Evolutionary conservation across 2,797 vertebrate genomes (phyloP).

Genomic region (Enteromius fasciolatus): DNA sequence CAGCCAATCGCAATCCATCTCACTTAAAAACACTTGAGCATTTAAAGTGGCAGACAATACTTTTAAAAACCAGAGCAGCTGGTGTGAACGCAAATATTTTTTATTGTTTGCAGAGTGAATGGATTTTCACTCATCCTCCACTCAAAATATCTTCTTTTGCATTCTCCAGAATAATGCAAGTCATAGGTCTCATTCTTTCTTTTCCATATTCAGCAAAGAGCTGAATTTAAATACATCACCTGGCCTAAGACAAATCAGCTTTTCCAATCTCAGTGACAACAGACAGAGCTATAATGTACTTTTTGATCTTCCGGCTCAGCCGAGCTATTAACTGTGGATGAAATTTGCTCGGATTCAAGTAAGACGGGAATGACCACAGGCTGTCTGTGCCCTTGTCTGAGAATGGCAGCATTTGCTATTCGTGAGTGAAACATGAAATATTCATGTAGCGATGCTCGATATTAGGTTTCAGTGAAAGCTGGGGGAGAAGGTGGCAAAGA

Average conservation of each 20-base stretch:
- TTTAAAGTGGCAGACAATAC: not conserved
- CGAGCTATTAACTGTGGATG: conserved; percentile 8
- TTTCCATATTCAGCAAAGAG: conserved; percentile 1
- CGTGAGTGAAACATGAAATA: conserved; percentile 39
- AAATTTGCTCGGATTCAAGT: conserved; percentile 39
- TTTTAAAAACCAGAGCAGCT: not conserved
- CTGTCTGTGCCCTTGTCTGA: conserved; percentile 47
- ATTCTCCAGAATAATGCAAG: not conserved
- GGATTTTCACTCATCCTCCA: not conserved
- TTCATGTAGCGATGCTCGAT: conserved; percentile 31
- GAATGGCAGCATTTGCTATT: conserved; percentile 32
- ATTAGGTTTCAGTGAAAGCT: conserved; percentile 38
- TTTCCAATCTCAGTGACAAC: conserved; percentile 10
- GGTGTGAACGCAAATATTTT: too few relatives aligned
- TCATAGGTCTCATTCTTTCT: not conserved
- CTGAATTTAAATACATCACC: conserved; percentile 31
- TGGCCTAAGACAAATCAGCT: conserved; percentile 16
- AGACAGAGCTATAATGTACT: conserved; percentile 16
- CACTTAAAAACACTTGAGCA: not conserved
- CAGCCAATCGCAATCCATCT: not conserved
- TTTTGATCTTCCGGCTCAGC: conserved; percentile 30
- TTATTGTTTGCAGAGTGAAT: too few relatives aligned
- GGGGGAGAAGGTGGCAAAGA: conserved; percentile 21
- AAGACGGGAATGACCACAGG: conserved; percentile 36
- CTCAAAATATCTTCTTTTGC: not conserved